Evolutionary conservation across 2,888 invertebrate genomes (phyloP).

Genomic region (Orchesella flavescens): DNA sequence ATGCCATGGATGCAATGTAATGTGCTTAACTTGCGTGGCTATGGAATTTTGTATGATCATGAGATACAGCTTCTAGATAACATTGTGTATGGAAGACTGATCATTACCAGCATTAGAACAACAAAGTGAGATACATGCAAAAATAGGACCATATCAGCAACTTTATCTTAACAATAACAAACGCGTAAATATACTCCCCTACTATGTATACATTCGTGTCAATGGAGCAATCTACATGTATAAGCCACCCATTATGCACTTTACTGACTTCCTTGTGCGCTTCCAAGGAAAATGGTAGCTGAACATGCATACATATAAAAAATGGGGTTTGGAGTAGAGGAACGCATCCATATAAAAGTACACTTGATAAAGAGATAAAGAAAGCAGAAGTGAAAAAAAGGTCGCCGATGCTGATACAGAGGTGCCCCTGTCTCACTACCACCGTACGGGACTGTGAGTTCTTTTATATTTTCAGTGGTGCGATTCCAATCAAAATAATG

Average conservation of each 20-base stretch:
- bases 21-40: constrained; percentile 25
- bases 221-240: constrained; percentile 7
- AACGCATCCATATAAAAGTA: background rate
- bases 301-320: background rate
- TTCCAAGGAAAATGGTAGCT: background rate
- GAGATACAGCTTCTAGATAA: constrained; percentile 48
- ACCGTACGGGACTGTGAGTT: background rate
- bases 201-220: constrained; percentile 17
- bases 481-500: constrained; percentile 63
- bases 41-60: constrained; percentile 18
- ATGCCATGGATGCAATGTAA: constrained; percentile 26
- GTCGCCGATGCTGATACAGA: constrained; percentile 23
- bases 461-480: constrained; percentile 19
- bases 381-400: constrained; percentile 32
- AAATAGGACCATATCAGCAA: constrained; percentile 39
- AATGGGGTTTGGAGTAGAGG: background rate
- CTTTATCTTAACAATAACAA: constrained; percentile 23
- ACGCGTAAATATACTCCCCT: background rate
- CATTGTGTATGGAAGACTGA: constrained; percentile 45
- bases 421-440: constrained; percentile 31
- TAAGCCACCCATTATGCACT: no score
- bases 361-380: constrained; percentile 46
- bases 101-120: constrained; percentile 53
- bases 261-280: no score
- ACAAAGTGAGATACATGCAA: constrained; percentile 39